Evolutionary conservation across 2,888 invertebrate species (phyloP), one percentile per base, ranked within the genome.

Genomic region (Netelia fuscicornis): DNA sequence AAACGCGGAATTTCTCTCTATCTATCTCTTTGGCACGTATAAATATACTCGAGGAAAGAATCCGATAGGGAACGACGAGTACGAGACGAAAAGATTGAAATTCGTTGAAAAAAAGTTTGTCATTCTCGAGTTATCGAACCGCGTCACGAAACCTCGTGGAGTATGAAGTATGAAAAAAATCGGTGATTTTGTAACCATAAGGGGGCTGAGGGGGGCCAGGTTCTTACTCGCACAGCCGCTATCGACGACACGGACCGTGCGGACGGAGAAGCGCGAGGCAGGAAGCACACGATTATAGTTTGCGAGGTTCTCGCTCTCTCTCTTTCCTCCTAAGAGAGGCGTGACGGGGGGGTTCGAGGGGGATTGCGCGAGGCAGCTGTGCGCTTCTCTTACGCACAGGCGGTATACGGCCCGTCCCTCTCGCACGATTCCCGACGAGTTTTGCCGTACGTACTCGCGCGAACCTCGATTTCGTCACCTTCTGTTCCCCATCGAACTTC

Each of bases 261-360:
- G 90, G 87, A 89, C 88, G 74, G 52, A 25, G 25, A 23, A 58
- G 79, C 65, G 76, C 90, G 70, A 79, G 79, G 90, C 92, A 92
- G 92, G 92, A 92, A 92, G 90, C 91, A 89, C 90, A 89, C 91
- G 91, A 92, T 92, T 92, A 92, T 87, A 84, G 86, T 86, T 85
- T 84, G 81, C 84, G 71, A 52, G 56, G 83, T 72, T 81, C 77
- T 82, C 79, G 78, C 78, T 62, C 64, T 81, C 68, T 64, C 70
- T 75, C 74, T 77, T 42, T 67, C 72, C 64, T 62, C 62, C 54
- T 54, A 13, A 25, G 75, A 44, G 71, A 20, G 58, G 68, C 79
- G 82, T 70, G 72, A 25, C 37, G 60, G 62, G 30, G 6, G 30
- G 30, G 30, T 30, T 70, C 71, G 71, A 62, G 11, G 48, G 48